A percentile compares a stretch with the other conserved stretches of the same genome.
These are phyloP conservation scores for Diglossa brunneiventris DNA, from an alignment of 2,113 vertebrate species.

Conservation along the genomic window DNA sequence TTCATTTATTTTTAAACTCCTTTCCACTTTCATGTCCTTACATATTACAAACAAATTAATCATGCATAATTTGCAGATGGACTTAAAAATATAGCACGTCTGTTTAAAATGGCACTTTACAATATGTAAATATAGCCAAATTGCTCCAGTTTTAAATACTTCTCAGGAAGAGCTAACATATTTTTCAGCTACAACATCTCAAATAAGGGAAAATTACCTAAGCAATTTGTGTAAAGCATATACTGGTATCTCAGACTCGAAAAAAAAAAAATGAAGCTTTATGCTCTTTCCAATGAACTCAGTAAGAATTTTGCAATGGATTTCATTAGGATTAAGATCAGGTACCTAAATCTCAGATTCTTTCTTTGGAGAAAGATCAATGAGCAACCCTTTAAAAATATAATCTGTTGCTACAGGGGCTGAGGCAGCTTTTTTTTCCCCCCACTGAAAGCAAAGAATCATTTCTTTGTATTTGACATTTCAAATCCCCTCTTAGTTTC, in stretches of 20 bases:
- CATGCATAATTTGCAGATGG: background rate
- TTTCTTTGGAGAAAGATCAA: constrained; percentile 29
- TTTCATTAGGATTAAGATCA: constrained; percentile 46
- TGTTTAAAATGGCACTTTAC: background rate
- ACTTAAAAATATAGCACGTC: background rate
- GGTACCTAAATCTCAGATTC: background rate
- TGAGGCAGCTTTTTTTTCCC: background rate
- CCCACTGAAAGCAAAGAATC: constrained; percentile 19
- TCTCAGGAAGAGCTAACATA: background rate
- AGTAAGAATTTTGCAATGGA: background rate
- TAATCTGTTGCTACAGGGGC: constrained; percentile 34
- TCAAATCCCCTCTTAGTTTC: constrained; percentile 41
- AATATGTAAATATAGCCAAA: background rate
- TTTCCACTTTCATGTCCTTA: background rate
- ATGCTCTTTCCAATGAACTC: background rate
- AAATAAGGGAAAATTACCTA: background rate
- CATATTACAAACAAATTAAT: background rate
- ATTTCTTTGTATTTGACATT: constrained; percentile 52
- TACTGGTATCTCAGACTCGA: background rate
- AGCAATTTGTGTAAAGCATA: background rate
- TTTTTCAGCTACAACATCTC: background rate
- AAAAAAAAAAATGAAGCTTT: background rate
- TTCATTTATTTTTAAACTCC: background rate
- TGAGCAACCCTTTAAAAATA: constrained; percentile 40
- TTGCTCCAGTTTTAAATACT: background rate